Conservation (phyloP, 2,113 vertebrate species). For the Myiozetetes cayanensis region DNA sequence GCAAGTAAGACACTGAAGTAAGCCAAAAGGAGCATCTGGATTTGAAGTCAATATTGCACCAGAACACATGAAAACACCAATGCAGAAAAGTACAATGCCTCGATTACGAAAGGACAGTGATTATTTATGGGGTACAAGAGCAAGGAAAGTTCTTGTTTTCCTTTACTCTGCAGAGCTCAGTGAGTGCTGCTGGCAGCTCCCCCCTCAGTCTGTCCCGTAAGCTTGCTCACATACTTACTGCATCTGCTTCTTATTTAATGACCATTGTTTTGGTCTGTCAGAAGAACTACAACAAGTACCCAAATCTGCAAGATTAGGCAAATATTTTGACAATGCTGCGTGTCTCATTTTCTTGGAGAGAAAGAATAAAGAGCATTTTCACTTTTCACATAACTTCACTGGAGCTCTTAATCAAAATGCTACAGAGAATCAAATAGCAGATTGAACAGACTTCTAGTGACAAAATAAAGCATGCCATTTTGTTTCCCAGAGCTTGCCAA, state of each 20-base stretch:
- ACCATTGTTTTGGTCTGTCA: conserved; percentile 78
- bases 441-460: conserved; percentile 53
- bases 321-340: conserved; percentile 78
- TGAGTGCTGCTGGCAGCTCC: conserved; percentile 65
- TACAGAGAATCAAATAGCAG: conserved; percentile 52
- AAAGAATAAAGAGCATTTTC: conserved; percentile 63
- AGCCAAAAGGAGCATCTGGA: conserved; percentile 56
- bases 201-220: conserved; percentile 35
- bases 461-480: conserved; percentile 63
- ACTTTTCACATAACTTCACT: conserved; percentile 53
- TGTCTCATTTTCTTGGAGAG: conserved; percentile 46
- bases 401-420: conserved; percentile 63
- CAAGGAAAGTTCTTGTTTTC: conserved; percentile 62
- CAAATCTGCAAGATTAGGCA: conserved; percentile 77
- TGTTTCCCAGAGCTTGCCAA: conserved; percentile 50
- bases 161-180: conserved; percentile 62
- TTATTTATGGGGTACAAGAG: conserved; percentile 68
- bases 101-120: conserved; percentile 47
- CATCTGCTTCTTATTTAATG: conserved; percentile 79
- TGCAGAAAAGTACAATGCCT: conserved; percentile 61
- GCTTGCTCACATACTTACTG: conserved; percentile 56
- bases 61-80: conserved; percentile 66
- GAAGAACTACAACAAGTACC: conserved; percentile 62
- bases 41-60: conserved; percentile 57
- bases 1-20: conserved; percentile 39